Conservation (phyloP, 2,113 vertebrate species). For the Neotoma lepida region DNA sequence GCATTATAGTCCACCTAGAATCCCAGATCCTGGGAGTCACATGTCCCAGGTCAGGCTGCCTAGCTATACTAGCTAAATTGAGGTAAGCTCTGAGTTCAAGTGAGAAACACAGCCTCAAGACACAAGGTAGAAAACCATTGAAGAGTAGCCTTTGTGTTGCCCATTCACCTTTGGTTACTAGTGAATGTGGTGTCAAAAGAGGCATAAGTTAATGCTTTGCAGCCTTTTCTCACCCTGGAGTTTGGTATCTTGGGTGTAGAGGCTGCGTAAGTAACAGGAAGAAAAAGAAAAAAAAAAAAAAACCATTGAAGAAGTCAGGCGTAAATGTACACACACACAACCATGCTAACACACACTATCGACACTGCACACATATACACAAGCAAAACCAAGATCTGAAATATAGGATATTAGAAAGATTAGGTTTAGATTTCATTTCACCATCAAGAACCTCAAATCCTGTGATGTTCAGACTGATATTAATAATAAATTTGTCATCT, state of each 20-base stretch:
- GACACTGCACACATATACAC: neutral
- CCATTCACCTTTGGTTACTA: conserved; percentile 53
- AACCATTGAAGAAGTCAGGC: neutral
- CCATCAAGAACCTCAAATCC: neutral
- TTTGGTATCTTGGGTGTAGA: neutral
- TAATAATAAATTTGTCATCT: neutral
- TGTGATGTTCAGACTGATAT: neutral
- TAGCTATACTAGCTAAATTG: neutral
- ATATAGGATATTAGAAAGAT: neutral
- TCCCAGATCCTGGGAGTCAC: too few relatives aligned
- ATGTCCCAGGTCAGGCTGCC: neutral
- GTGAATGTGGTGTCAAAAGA: conserved; percentile 62
- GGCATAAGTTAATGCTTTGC: conserved; percentile 47
- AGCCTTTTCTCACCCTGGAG: neutral
- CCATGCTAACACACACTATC: neutral
- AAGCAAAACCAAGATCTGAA: neutral
- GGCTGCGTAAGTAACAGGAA: conserved; percentile 61
- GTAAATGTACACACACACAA: neutral
- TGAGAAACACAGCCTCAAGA: neutral
- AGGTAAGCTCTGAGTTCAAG: neutral
- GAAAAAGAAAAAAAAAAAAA: too few relatives aligned
- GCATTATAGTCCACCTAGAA: neutral
- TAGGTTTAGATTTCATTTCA: neutral
- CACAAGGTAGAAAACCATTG: neutral
- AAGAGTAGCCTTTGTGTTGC: conserved; percentile 62